These are phyloP conservation scores for Epistrophella euchroma DNA, from an alignment of 2,888 invertebrate genomes.

Conservation along the genomic window DNA sequence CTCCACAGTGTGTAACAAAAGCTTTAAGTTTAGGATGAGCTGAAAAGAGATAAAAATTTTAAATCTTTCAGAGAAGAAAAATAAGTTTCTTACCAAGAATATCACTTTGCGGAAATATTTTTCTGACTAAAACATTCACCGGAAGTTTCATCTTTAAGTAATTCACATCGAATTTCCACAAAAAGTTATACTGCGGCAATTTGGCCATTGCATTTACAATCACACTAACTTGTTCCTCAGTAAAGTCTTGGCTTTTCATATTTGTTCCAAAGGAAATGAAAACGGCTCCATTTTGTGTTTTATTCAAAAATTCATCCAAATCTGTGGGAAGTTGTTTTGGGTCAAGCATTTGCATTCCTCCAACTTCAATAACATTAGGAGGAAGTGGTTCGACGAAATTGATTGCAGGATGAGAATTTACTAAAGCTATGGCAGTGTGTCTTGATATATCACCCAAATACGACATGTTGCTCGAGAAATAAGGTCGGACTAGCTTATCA, in stretches of 20 bases:
- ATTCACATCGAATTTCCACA: constrained; percentile 81
- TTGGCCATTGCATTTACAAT: constrained; percentile 75
- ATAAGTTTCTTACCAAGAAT: constrained; percentile 77
- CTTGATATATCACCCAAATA: constrained; percentile 76
- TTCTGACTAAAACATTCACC: constrained; percentile 73
- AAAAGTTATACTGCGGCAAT: constrained; percentile 80
- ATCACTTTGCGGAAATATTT: constrained; percentile 77
- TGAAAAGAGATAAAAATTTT: constrained; percentile 40
- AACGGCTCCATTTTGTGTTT: constrained; percentile 80
- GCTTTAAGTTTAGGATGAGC: constrained; percentile 79
- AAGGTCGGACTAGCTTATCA: constrained; percentile 75
- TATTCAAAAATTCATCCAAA: constrained; percentile 78
- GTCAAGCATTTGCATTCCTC: constrained; percentile 81
- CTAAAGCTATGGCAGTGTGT: constrained; percentile 78
- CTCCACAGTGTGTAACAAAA: constrained; percentile 80
- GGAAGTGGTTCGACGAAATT: constrained; percentile 81
- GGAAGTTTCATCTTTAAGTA: constrained; percentile 72
- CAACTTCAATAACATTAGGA: constrained; percentile 82
- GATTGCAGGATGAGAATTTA: constrained; percentile 80
- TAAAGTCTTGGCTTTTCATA: constrained; percentile 76
- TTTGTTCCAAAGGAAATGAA: constrained; percentile 81
- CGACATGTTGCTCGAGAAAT: constrained; percentile 74
- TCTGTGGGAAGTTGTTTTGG: constrained; percentile 78
- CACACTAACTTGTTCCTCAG: constrained; percentile 69
- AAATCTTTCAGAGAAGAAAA: background rate